phyloP scores from a whole-genome alignment of 1,140 invertebrate genomes.

The Arctopsyche grandis region DNA sequence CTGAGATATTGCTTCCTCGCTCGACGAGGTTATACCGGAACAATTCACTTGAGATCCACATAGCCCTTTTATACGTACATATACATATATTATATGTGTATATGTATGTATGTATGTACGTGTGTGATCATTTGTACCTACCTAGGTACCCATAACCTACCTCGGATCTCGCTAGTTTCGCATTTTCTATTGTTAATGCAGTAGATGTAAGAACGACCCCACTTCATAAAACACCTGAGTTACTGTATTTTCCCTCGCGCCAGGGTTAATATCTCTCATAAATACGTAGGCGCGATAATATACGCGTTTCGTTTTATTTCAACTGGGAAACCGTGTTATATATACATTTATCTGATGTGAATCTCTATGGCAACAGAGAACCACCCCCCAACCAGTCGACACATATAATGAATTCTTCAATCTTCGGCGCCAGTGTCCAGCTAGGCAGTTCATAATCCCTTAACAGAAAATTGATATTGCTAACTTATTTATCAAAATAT shows the following conservation, averaged over 20 bases:
- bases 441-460: conserved; percentile 18
- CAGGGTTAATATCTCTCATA: conserved; percentile 23
- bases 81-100: neutral
- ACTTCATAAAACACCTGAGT: conserved; percentile 30
- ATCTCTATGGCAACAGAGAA: too few relatives aligned
- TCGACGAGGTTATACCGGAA: neutral
- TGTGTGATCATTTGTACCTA: conserved; percentile 7
- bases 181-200: conserved; percentile 27
- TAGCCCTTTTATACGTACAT: neutral
- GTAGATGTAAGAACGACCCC: neutral
- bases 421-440: conserved; percentile 11
- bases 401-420: conserved; percentile 8
- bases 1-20: conserved; percentile 20
- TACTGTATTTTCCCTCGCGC: neutral
- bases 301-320: conserved; percentile 16
- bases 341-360: neutral
- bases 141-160: neutral
- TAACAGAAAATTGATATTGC: conserved; percentile 14
- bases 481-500: conserved; percentile 15
- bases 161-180: conserved; percentile 20
- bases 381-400: too few relatives aligned
- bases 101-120: neutral
- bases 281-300: conserved; percentile 20
- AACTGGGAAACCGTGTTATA: neutral
- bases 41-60: conserved; percentile 8